Evolutionary conservation across 2,113 vertebrate genomes (phyloP).

Genomic region (Suncus etruscus): DNA sequence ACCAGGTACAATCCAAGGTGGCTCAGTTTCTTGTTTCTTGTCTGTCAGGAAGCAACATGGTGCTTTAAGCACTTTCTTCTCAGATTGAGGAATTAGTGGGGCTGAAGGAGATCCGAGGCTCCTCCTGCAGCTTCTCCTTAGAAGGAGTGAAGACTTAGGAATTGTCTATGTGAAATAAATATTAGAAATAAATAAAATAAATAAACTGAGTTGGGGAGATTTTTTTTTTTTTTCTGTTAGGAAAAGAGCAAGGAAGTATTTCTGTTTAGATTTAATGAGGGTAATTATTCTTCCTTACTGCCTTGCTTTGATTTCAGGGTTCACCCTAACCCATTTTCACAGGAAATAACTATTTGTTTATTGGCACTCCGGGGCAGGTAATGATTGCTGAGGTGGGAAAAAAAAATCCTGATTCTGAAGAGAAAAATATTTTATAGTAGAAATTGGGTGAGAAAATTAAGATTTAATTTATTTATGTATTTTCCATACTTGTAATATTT

Average conservation of each 20-base stretch:
- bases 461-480: slow-evolving; percentile 48
- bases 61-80: not conserved
- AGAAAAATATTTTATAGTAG: slow-evolving; percentile 39
- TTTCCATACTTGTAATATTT: slow-evolving; percentile 30
- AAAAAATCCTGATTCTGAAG: slow-evolving; percentile 26
- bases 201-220: not conserved
- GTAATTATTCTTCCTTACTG: slow-evolving; percentile 49
- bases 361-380: slow-evolving; percentile 29
- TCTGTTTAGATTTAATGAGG: slow-evolving; percentile 63
- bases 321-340: slow-evolving; percentile 46
- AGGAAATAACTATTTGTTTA: slow-evolving; percentile 61
- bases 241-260: slow-evolving; percentile 17
- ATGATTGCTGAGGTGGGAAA: slow-evolving; percentile 23
- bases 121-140: not conserved
- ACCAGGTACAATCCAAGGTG: not conserved
- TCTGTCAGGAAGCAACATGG: not conserved
- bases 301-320: slow-evolving; percentile 47
- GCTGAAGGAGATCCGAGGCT: not conserved
- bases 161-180: too few species aligned
- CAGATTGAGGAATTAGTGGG: not conserved
- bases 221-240: slow-evolving; percentile 7
- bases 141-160: not conserved
- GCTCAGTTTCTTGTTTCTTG: not conserved
- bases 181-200: too few species aligned
- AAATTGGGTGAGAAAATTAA: slow-evolving; percentile 56